These are phyloP conservation scores for Myioborus melanocephalus DNA, from an alignment of 2,797 vertebrate species.

Conservation along the genomic window DNA sequence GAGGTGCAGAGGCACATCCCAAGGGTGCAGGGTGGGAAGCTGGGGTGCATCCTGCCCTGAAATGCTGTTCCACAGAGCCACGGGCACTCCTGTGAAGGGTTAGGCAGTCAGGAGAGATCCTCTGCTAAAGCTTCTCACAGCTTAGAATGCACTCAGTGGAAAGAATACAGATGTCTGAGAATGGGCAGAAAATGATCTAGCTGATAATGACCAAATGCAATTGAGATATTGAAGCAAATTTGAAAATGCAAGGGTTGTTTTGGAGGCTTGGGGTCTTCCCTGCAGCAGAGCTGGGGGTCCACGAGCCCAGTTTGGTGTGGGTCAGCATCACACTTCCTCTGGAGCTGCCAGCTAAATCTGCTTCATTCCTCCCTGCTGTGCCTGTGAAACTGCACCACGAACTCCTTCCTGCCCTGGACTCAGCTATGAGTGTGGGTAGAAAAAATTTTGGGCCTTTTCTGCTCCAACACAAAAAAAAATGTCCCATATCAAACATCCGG, in stretches of 20 bases:
- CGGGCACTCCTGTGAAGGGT: neutral
- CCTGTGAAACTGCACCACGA: neutral
- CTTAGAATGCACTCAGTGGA: neutral
- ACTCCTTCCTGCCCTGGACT: neutral
- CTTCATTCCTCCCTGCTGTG: fast-evolving
- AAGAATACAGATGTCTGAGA: neutral
- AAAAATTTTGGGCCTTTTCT: neutral
- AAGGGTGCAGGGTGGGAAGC: neutral
- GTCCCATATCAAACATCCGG: neutral
- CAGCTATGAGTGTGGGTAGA: fast-evolving
- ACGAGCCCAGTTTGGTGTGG: neutral
- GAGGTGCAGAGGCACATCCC: neutral
- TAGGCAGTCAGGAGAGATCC: neutral
- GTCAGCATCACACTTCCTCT: neutral
- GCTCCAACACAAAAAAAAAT: neutral
- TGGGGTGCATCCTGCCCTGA: neutral
- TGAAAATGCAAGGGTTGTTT: fast-evolving
- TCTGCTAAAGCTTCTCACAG: neutral
- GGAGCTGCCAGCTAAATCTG: neutral
- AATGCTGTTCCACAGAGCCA: neutral
- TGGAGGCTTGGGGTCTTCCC: neutral
- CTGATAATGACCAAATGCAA: neutral
- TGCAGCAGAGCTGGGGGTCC: fast-evolving
- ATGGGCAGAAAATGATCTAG: neutral
- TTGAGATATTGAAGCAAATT: neutral